Evolutionary conservation across 2,888 invertebrate genomes (phyloP), one percentile per base, ranked within the genome.

Genomic region (Belgica antarctica): DNA sequence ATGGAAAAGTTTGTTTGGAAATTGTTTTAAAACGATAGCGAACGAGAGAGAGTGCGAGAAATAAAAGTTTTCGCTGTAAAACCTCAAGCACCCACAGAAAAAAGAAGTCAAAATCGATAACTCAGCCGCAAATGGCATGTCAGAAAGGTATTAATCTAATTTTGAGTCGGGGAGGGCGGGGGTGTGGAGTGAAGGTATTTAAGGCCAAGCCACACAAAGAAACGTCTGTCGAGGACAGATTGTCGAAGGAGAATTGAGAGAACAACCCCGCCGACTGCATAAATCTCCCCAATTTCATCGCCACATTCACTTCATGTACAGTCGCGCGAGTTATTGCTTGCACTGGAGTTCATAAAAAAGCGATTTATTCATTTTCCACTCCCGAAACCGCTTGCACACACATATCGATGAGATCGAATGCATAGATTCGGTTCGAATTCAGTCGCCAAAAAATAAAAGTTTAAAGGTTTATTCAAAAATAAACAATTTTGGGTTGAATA

Each of bases 81-180:
- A 59, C 52, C 52, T 22, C 52, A 52, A 19, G 22, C 52, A 8
- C 22, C 52, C 52, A 3, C 22, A 17, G 52, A 52, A 52, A 12
- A n/a, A 52, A n/a, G 22, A 8, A 59, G n/a, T 24, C n/a, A 22
- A 52, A 68, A 68, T 68, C 68, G 68, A 68, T 68, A 52, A 46
- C 57, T n/a, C 15, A 68, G 25, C 68, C 57, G 52, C 68, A 68
- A 68, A 68, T 68, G 68, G 68, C 68, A 68, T 68, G 68, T 68
- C 68, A 46, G 68, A 57, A 27, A 28, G 57, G 68, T 47, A 68
- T 68, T 68, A 68, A 68, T 68, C 68, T 68, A 68, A 31, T 68
- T 68, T 68, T 47, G 34, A 68, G n/a, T n/a, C n/a, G n/a, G n/a
- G n/a, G 57, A 68, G 68, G 34, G 22, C 17, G 4, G 28, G 63